Evolutionary conservation across 2,797 vertebrate species (phyloP).

Genomic region (Xyrichtys novacula): DNA sequence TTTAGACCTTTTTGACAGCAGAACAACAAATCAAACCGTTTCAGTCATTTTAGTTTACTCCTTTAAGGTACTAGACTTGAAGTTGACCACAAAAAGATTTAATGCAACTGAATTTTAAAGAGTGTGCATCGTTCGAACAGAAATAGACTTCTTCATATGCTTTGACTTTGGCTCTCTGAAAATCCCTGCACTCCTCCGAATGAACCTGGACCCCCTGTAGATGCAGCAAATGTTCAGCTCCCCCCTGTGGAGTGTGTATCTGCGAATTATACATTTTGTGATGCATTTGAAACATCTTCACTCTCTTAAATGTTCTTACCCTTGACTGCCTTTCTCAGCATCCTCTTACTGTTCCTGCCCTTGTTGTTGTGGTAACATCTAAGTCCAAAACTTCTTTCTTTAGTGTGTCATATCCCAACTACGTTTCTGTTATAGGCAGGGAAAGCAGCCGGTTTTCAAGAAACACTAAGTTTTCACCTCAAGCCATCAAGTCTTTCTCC

Average conservation of each 20-base stretch:
- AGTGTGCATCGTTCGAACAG: neutral
- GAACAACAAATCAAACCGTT: neutral
- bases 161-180: conserved; percentile 22
- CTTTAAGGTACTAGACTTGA: neutral
- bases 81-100: neutral
- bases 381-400: neutral
- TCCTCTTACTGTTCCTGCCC: no score
- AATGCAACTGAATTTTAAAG: neutral
- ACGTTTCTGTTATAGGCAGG: neutral
- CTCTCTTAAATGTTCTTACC: neutral
- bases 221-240: conserved; percentile 47
- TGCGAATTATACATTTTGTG: neutral
- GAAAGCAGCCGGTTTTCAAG: conserved; percentile 9
- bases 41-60: neutral
- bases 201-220: conserved; percentile 51
- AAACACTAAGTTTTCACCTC: conserved; percentile 26
- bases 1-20: neutral
- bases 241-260: neutral
- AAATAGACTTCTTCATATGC: neutral
- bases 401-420: conserved; percentile 1
- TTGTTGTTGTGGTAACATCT: neutral
- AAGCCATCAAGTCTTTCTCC: neutral
- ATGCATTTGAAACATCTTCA: neutral
- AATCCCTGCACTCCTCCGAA: conserved; percentile 22
- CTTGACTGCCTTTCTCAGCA: neutral